Percentiles rank a stretch among this genome's conserved stretches.
These are phyloP conservation scores for Cisticola juncidis DNA, from an alignment of 2,113 vertebrate species.

Conservation along the genomic window DNA sequence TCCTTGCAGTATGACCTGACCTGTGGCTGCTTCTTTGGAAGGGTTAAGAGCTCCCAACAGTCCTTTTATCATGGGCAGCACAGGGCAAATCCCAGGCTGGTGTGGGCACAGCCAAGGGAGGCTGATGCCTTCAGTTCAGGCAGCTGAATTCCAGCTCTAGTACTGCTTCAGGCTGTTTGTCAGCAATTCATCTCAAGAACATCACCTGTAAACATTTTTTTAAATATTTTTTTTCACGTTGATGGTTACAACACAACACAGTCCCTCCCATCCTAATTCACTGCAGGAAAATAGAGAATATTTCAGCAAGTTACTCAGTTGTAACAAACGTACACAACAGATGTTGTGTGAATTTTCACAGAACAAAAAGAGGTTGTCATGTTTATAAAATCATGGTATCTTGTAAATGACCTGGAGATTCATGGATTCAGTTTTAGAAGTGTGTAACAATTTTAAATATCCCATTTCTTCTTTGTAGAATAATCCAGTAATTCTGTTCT, in stretches of 20 bases:
- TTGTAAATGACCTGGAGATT: not conserved
- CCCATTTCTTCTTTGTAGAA: not conserved
- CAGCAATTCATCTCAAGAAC: not conserved
- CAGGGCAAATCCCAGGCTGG: not conserved
- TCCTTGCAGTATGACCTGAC: not conserved
- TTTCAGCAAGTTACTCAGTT: not conserved
- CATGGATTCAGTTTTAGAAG: not conserved
- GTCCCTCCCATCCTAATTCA: constrained; percentile 9
- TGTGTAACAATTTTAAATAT: not conserved
- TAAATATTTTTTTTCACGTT: not conserved
- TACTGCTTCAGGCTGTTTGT: not conserved
- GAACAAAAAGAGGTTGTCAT: not conserved
- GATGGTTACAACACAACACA: not conserved
- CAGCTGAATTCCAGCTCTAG: not conserved
- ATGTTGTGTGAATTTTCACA: not conserved
- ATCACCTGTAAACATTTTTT: not conserved
- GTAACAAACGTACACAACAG: not conserved
- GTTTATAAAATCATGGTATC: not conserved
- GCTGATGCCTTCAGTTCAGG: not conserved
- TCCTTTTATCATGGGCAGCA: not conserved
- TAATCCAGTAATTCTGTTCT: not conserved
- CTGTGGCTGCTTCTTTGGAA: not conserved
- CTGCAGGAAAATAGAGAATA: constrained; percentile 6
- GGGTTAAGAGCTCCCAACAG: not conserved
- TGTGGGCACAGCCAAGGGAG: not conserved